A percentile compares a stretch with the other conserved stretches of the same genome.
Conservation (phyloP, 2,888 invertebrate genomes). For the Frankliniella intonsa region DNA sequence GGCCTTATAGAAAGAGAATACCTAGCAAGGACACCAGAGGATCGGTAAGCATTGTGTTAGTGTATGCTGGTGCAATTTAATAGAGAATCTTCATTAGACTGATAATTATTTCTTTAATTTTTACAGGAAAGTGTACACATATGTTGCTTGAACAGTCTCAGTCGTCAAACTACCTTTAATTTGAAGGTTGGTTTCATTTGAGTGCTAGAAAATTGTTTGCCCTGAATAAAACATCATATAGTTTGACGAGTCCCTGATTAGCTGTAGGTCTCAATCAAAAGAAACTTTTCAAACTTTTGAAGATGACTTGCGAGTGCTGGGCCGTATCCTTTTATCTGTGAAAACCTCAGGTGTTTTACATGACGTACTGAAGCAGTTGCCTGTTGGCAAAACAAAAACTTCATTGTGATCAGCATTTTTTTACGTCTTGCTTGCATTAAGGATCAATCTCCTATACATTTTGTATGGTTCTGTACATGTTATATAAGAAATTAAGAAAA, state of each 20-base stretch:
- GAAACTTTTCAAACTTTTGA: too few species aligned
- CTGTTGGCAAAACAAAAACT: background rate
- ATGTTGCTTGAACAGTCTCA: conserved; percentile 69
- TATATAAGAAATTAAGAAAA: background rate
- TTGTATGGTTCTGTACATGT: conserved; percentile 23
- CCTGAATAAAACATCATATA: background rate
- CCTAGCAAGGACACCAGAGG: conserved; percentile 93
- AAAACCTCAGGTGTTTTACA: background rate
- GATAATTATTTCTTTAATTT: conserved; percentile 33
- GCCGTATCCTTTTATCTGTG: background rate
- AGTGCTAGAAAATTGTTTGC: background rate
- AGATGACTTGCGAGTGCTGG: too few species aligned
- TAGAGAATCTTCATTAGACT: background rate
- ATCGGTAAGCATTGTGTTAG: conserved; percentile 54
- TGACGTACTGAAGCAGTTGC: background rate
- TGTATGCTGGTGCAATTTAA: background rate
- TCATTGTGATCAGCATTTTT: conserved; percentile 19
- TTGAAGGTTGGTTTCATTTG: background rate
- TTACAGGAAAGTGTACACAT: conserved; percentile 81
- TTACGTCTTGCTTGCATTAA: conserved; percentile 3
- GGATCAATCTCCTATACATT: conserved; percentile 17
- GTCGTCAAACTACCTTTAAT: background rate
- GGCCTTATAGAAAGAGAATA: conserved; percentile 99
- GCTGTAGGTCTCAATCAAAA: too few species aligned
- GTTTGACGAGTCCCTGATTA: too few species aligned